Percentiles rank a stretch among this genome's conserved stretches.
Conservation (phyloP, 1,140 invertebrate genomes). For the Lasaia peninsularis region DNA sequence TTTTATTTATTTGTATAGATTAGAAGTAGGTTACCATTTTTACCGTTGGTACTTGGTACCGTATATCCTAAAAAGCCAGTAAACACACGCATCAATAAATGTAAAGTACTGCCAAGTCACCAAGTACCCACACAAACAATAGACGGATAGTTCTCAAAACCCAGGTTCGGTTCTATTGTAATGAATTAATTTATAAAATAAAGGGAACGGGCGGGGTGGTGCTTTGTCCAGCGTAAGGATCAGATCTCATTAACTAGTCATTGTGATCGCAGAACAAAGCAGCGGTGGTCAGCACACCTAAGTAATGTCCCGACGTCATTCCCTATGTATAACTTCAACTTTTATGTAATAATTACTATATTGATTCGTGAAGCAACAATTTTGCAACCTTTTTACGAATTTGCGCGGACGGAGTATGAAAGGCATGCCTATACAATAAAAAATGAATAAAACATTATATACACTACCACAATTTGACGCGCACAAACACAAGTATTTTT, state of each 20-base stretch:
- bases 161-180: slow-evolving; percentile 71
- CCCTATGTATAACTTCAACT: slow-evolving; percentile 29
- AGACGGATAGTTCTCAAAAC: slow-evolving; percentile 57
- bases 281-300: slow-evolving; percentile 44
- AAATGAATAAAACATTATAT: too few species aligned
- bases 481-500: too few species aligned
- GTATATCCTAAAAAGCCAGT: too few species aligned
- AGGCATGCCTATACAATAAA: too few species aligned
- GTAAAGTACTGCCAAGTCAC: slow-evolving; percentile 54
- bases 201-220: slow-evolving; percentile 50
- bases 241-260: slow-evolving; percentile 74
- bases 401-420: too few species aligned
- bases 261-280: slow-evolving; percentile 60
- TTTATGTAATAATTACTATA: too few species aligned
- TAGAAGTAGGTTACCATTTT: too few species aligned
- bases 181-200: slow-evolving; percentile 77
- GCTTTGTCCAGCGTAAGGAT: slow-evolving; percentile 70
- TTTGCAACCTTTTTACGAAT: too few species aligned
- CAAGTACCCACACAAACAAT: slow-evolving; percentile 38
- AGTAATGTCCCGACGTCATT: slow-evolving; percentile 43
- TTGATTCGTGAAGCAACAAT: too few species aligned
- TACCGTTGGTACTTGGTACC: too few species aligned
- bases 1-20: too few species aligned
- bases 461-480: too few species aligned
- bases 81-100: slow-evolving; percentile 33